These are phyloP conservation scores for Cynocephalus volans DNA, from an alignment of 2,113 vertebrate species.

Conservation along the genomic window DNA sequence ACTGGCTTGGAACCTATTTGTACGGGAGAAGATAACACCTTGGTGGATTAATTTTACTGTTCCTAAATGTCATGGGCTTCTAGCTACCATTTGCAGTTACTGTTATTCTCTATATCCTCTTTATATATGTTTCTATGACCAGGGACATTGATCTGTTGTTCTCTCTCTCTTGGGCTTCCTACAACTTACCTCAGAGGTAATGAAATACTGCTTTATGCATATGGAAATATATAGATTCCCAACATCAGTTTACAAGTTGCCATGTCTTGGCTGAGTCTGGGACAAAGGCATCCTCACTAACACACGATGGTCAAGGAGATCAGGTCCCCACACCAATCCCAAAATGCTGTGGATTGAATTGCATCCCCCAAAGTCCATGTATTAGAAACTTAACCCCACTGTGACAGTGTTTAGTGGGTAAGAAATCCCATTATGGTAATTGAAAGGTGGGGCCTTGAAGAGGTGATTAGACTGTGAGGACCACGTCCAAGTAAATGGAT, in stretches of 20 bases:
- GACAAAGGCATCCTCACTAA: not conserved
- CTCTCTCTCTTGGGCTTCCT: not conserved
- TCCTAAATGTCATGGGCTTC: not conserved
- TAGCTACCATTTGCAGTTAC: not conserved
- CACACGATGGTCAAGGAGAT: rapidly evolving
- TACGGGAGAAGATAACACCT: not conserved
- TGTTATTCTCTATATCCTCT: not conserved
- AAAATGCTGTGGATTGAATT: no score
- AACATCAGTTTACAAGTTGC: not conserved
- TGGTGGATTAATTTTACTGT: not conserved
- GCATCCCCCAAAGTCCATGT: no score
- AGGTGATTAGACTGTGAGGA: no score
- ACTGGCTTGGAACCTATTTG: not conserved
- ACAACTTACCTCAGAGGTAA: not conserved
- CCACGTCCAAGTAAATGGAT: no score
- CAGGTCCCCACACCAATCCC: not conserved
- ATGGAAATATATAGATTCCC: not conserved
- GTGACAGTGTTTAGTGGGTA: no score
- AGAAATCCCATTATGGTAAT: no score
- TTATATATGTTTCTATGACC: not conserved
- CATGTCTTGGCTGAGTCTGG: not conserved
- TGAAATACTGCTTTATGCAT: not conserved
- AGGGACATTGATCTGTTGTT: not conserved
- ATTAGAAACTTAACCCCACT: no score
- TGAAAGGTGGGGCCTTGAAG: no score